Evolutionary conservation across 2,888 invertebrate species (phyloP).

Genomic region (Timandra comae): DNA sequence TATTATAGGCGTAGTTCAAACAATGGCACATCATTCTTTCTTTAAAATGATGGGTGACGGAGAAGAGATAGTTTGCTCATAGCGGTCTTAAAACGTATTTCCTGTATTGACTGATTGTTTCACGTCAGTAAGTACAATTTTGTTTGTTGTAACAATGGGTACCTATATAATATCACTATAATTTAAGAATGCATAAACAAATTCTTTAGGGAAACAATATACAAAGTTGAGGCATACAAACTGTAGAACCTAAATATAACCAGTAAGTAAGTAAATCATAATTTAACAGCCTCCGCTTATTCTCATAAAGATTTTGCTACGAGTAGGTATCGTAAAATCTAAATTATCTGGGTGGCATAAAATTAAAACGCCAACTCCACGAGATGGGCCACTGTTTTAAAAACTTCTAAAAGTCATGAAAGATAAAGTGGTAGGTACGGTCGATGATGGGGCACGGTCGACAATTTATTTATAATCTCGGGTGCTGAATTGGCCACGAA

Average conservation of each 20-base stretch:
- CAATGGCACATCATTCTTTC: no score
- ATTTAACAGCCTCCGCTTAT: conserved; percentile 33
- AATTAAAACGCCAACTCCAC: conserved; percentile 56
- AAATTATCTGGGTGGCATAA: conserved; percentile 59
- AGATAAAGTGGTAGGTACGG: conserved; percentile 60
- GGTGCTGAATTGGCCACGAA: conserved; percentile 71
- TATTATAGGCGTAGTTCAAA: no score
- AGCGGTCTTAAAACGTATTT: no score
- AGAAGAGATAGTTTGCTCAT: conserved; percentile 4
- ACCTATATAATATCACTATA: conserved; percentile 15
- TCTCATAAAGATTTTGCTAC: conserved; percentile 37
- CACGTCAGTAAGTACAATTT: conserved; percentile 11
- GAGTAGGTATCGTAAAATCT: conserved; percentile 48
- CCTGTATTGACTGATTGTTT: conserved; percentile 39
- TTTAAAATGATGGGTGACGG: no score
- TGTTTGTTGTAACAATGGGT: conserved; percentile 13
- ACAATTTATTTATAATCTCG: conserved; percentile 75
- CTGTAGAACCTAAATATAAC: conserved; percentile 11
- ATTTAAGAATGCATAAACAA: conserved; percentile 8
- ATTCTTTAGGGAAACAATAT: no score
- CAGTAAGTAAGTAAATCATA: conserved; percentile 24
- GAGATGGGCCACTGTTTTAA: conserved; percentile 49
- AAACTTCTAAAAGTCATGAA: conserved; percentile 65
- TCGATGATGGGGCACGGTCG: conserved; percentile 56
- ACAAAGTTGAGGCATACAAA: conserved; percentile 10